These are phyloP conservation scores for Drosophila acutilabella DNA, from an alignment of 2,888 invertebrate species.

Conservation along the genomic window DNA sequence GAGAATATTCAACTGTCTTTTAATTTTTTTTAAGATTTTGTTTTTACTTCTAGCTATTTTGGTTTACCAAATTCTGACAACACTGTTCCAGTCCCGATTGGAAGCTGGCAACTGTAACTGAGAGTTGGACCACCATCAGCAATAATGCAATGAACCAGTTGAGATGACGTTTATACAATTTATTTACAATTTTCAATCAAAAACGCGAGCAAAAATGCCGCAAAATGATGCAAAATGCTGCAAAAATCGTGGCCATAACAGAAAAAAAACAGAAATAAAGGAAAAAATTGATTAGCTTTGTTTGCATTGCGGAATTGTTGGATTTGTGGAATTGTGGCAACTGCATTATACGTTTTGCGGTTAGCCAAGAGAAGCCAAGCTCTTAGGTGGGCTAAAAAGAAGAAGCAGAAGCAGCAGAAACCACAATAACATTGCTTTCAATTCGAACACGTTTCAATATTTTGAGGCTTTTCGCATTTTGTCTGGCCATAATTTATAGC, in stretches of 20 bases:
- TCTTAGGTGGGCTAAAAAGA: slow-evolving; percentile 40
- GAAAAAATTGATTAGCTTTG: slow-evolving; percentile 61
- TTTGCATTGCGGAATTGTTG: slow-evolving; percentile 39
- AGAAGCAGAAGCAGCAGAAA: slow-evolving; percentile 1
- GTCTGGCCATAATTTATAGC: slow-evolving; percentile 69
- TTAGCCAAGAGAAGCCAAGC: slow-evolving; percentile 14
- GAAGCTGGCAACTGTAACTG: neutral
- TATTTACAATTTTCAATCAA: slow-evolving; percentile 80
- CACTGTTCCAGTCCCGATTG: neutral
- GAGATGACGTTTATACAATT: slow-evolving; percentile 74
- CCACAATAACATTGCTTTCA: slow-evolving; percentile 11
- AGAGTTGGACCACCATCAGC: slow-evolving; percentile 52
- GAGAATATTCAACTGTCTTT: too few species aligned
- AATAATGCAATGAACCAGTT: slow-evolving; percentile 47
- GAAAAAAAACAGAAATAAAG: slow-evolving; percentile 2
- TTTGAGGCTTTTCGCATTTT: slow-evolving; percentile 70
- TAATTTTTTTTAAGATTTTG: too few species aligned
- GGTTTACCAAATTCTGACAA: too few species aligned
- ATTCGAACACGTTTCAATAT: slow-evolving; percentile 82
- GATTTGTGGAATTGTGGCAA: slow-evolving; percentile 17
- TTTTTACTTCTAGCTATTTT: too few species aligned
- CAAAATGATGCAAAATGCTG: slow-evolving; percentile 52
- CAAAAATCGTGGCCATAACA: slow-evolving; percentile 70
- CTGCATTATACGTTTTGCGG: slow-evolving; percentile 33
- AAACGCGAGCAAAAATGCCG: slow-evolving; percentile 65